Conservation (phyloP, 2,888 invertebrate genomes). For the Callyntrura guangdongensis region DNA sequence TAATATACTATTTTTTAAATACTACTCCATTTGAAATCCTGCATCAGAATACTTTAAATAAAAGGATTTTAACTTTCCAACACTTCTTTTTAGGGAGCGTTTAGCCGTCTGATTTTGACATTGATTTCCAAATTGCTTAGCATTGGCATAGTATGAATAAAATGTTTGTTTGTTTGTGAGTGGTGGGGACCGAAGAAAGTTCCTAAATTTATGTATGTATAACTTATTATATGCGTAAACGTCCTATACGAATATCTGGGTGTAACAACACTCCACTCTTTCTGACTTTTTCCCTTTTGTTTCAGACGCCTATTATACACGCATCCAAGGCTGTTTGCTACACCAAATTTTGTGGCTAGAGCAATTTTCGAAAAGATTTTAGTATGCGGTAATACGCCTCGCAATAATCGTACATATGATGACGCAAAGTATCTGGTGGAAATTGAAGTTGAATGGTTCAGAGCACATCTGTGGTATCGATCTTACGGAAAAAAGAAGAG, state of each 20-base stretch:
- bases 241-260: background rate
- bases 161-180: conserved; percentile 1
- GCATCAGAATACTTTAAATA: no score
- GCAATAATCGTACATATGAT: conserved; percentile 65
- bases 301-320: background rate
- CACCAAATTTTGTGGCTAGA: background rate
- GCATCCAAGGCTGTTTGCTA: background rate
- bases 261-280: background rate
- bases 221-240: background rate
- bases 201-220: background rate
- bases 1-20: no score
- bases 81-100: no score
- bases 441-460: conserved; percentile 70
- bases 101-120: conserved; percentile 23
- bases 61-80: no score
- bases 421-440: conserved; percentile 59
- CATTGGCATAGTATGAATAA: background rate
- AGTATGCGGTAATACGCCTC: conserved; percentile 59
- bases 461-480: conserved; percentile 72
- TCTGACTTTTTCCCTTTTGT: background rate
- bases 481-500: conserved; percentile 32
- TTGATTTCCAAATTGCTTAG: conserved; percentile 28
- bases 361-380: conserved; percentile 52
- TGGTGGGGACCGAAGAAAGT: background rate
- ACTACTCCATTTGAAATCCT: no score